These are phyloP conservation scores for Acanthopagrus latus DNA, from an alignment of 2,797 vertebrate species.

Conservation along the genomic window DNA sequence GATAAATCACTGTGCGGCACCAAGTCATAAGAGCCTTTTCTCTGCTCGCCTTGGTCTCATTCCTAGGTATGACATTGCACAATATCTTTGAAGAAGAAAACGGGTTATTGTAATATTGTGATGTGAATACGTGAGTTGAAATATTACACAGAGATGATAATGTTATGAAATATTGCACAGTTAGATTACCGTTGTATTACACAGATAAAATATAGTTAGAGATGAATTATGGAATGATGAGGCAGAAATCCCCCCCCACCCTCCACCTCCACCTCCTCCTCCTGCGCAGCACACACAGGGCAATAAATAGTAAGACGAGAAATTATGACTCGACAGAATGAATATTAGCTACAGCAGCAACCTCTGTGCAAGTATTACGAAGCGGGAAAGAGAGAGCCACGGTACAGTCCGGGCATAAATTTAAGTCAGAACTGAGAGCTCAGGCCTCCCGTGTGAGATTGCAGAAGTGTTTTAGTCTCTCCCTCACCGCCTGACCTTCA, in stretches of 20 bases:
- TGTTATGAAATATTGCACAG: too few species aligned
- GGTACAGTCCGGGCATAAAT: slow-evolving; percentile 12
- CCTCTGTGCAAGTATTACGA: not conserved
- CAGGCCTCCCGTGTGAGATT: slow-evolving; percentile 42
- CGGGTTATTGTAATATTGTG: too few species aligned
- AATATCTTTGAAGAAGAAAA: too few species aligned
- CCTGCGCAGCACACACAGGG: not conserved
- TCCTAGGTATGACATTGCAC: too few species aligned
- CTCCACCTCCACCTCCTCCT: not conserved
- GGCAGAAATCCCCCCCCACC: not conserved
- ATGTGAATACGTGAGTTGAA: too few species aligned
- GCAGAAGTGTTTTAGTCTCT: slow-evolving; percentile 50
- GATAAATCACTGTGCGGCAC: too few species aligned
- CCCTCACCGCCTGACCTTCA: slow-evolving; percentile 68
- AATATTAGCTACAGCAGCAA: slow-evolving; percentile 14
- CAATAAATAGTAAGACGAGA: not conserved
- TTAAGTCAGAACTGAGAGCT: slow-evolving; percentile 32
- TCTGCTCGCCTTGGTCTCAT: too few species aligned
- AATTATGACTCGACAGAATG: slow-evolving; percentile 31
- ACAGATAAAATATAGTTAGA: too few species aligned
- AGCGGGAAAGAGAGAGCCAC: not conserved
- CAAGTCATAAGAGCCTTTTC: too few species aligned
- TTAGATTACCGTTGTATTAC: too few species aligned
- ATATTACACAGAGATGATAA: too few species aligned
- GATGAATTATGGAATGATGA: slow-evolving; percentile 8